Base-by-base conservation (phyloP, 1,140 invertebrate species). In the Ceratina japonica region DNA sequence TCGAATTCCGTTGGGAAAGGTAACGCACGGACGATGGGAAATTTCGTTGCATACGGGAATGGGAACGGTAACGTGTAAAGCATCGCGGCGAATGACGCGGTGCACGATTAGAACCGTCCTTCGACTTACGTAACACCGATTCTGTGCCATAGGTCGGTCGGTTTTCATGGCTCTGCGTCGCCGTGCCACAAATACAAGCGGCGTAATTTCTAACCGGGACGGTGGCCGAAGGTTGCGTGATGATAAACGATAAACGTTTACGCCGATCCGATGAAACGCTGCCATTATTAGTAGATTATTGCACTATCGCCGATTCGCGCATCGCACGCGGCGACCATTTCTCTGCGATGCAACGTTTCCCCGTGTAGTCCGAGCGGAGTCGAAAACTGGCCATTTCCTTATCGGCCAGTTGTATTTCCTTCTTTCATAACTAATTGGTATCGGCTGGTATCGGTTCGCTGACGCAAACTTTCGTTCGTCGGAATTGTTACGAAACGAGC, bases 101-200 rank as follows among this genome's bases (percentile, higher is more conserved):
- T 18, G 16, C 1, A 5, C 44, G 65, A 54, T 64, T 54, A 22
- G 59, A 49, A 13, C 8, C 15, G 75, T 62, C 75, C 75, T 71
- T 77, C 66, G 68, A 18, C 12, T 77, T 77, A 61, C 44, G 64
- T 24, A 77, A 77, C 44, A 20, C 10, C 2, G 8, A 37, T 59
- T 61, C 44, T 22, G 3, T 7, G 18, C 18, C 8, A 10, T 66
- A n/a, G 62, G 2, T 44, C 20, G 13, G 13, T 4, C 8, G n/a
- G 15, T 22, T 44, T 31, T 15, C 64, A 13, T 7, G 37, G 15
- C 13, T 49, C 5, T 49, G 4, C 20, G 20, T 0, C 27, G 27
- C 27, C 31, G 58, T 24, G 51, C 5, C 20, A 22, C 18, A 3
- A 16, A 24, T 10, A 8, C 22, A 4, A 18, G 18, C 18, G 7